These are phyloP conservation scores for Columbina picui DNA, from an alignment of 2,113 vertebrate genomes.

Conservation along the genomic window DNA sequence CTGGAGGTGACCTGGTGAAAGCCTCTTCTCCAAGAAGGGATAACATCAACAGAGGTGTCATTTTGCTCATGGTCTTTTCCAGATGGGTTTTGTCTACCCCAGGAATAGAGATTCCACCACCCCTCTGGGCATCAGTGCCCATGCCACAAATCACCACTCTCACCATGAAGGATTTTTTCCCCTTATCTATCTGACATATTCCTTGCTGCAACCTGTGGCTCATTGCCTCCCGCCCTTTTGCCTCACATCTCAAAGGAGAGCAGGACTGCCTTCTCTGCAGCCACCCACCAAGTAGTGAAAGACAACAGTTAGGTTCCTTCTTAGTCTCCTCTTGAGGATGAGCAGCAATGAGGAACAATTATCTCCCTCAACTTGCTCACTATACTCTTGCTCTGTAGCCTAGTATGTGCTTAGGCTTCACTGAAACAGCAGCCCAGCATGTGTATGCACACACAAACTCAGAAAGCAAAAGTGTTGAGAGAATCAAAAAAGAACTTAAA, in stretches of 20 bases:
- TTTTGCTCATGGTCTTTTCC: neutral
- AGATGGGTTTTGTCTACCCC: neutral
- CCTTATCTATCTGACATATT: neutral
- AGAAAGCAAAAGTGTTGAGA: neutral
- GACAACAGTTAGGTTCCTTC: neutral
- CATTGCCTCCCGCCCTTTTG: neutral
- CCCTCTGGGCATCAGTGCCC: neutral
- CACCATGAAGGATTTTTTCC: neutral
- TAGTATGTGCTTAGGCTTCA: neutral
- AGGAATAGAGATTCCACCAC: neutral
- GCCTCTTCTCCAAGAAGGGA: neutral
- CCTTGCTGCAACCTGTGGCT: neutral
- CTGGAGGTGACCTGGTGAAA: neutral
- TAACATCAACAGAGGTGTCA: neutral
- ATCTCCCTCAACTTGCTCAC: neutral
- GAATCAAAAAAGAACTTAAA: neutral
- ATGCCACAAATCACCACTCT: neutral
- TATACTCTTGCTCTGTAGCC: neutral
- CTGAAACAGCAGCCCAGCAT: neutral
- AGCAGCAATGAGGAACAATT: neutral
- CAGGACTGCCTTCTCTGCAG: neutral
- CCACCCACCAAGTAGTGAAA: neutral
- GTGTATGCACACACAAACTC: neutral
- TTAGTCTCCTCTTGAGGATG: neutral
- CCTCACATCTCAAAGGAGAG: neutral